Percentiles rank a stretch among this genome's conserved stretches.
Conservation (phyloP, 2,113 vertebrate species). For the Oncorhynchus mykiss region DNA sequence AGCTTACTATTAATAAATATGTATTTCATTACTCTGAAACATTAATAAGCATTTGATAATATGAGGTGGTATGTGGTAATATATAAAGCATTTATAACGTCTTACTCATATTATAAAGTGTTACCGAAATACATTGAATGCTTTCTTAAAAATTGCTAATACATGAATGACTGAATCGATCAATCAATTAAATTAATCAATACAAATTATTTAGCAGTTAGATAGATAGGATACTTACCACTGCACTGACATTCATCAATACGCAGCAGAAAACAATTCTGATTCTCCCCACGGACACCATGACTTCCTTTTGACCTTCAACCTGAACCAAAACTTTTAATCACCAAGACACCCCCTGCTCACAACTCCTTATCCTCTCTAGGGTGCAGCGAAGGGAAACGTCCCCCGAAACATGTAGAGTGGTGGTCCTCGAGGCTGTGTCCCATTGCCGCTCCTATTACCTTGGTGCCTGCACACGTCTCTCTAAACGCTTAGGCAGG, state of each 20-base stretch:
- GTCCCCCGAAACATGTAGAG: conserved; percentile 4
- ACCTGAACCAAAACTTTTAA: conserved; percentile 8
- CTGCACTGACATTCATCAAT: conserved; percentile 46
- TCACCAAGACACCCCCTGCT: neutral
- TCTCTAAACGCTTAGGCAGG: no score
- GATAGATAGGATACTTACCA: conserved; percentile 62
- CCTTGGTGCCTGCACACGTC: neutral
- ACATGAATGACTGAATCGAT: neutral
- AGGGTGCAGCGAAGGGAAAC: conserved; percentile 18
- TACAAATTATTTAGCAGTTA: conserved; percentile 1
- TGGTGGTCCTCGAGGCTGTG: conserved; percentile 6
- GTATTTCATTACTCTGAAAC: no score
- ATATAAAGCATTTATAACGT: no score
- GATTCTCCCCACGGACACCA: conserved; percentile 39
- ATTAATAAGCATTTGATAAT: neutral
- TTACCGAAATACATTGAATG: no score
- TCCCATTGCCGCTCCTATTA: conserved; percentile 24
- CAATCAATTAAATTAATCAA: neutral
- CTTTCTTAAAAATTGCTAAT: neutral
- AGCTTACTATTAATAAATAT: no score
- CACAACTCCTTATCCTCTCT: conserved; percentile 30
- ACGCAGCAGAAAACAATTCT: conserved; percentile 55
- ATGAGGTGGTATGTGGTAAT: no score
- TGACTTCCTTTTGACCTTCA: conserved; percentile 25
- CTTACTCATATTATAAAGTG: no score